Conservation (phyloP, 1,140 invertebrate genomes). For the Rhyacophila brunnea region DNA sequence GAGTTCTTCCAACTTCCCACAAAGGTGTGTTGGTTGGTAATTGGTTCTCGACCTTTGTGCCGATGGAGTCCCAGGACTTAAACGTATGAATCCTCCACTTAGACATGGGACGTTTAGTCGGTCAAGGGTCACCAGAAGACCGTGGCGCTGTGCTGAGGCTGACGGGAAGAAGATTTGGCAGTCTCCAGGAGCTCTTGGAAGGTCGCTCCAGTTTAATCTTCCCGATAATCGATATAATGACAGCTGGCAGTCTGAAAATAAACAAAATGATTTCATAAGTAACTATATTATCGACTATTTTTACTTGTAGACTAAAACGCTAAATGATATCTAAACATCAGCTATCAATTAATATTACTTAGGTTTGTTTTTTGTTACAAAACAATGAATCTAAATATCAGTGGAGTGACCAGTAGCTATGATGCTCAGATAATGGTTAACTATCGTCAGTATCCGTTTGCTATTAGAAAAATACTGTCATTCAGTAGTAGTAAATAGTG, state of each 20-base stretch:
- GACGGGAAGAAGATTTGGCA: slow-evolving; percentile 41
- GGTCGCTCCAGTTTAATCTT: slow-evolving; percentile 23
- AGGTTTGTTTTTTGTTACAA: too few relatives aligned
- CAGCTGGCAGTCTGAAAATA: slow-evolving; percentile 48
- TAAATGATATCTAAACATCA: too few relatives aligned
- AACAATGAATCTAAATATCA: too few relatives aligned
- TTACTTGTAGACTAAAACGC: too few relatives aligned
- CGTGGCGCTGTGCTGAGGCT: slow-evolving; percentile 43
- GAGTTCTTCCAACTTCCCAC: slow-evolving; percentile 65
- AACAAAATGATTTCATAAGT: too few relatives aligned
- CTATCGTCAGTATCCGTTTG: too few relatives aligned
- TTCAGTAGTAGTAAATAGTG: too few relatives aligned
- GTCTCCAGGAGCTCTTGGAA: slow-evolving; percentile 38
- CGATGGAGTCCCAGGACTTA: slow-evolving; percentile 45
- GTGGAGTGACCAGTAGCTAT: too few relatives aligned
- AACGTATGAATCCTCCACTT: slow-evolving; percentile 54
- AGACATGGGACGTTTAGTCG: slow-evolving; percentile 64
- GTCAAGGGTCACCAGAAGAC: slow-evolving; percentile 58
- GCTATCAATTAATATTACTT: too few relatives aligned
- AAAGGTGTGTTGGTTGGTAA: slow-evolving; percentile 41
- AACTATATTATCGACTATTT: too few relatives aligned
- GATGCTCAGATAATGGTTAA: too few relatives aligned
- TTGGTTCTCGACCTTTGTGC: slow-evolving; percentile 27
- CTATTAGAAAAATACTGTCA: too few relatives aligned
- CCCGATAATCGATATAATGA: slow-evolving; percentile 32